Base-by-base conservation (phyloP, 2,888 invertebrate genomes). In the Rhagophthalmus giganteus region DNA sequence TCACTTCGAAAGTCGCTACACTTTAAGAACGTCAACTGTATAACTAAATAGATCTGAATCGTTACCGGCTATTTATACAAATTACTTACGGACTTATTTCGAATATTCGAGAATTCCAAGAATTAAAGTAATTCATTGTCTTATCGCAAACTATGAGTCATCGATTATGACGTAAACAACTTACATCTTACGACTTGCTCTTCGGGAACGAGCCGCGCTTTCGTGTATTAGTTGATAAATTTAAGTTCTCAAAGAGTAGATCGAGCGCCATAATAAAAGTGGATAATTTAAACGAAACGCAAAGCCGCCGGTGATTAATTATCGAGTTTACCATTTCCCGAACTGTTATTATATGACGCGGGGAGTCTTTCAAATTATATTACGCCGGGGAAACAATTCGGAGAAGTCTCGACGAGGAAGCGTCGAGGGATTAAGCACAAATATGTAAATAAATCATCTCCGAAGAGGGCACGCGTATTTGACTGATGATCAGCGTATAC, bases 291-390 rank as follows among this genome's bases (percentile, higher is more conserved):
- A 46, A 46, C 38, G 35, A 45, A 45, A 45, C 28, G 35, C 13
- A 45, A 42, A 42, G 14, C 24, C 30, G 47, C 26, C 47, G 13
- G 47, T 47, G 47, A 47, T 47, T 47, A 47, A 47, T 46, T 47
- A 47, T 39, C 2, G 11, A 39, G 38, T 26, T 39, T 39, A 24
- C 32, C 39, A 47, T 39, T 46, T 39, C 38, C 26, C 38, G 34
- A 33, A 39, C 47, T 31, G 16, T 47, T 31, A 47, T 33, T 45
- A 28, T 31, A 47, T 16, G 27, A 39, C 39, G 24, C 20, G 38
- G 47, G 47, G 26, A 12, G 31, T 38, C 33, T 26, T 32, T 12
- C 13, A 26, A 47, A 37, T 37, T 46, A 28, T 39, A 28, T 30
- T 32, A 32, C 15, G n/a, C 31, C n/a, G n/a, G n/a, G 25, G 37